Evolutionary conservation across 2,888 invertebrate species (phyloP).

Genomic region (Eupithecia abbreviata): DNA sequence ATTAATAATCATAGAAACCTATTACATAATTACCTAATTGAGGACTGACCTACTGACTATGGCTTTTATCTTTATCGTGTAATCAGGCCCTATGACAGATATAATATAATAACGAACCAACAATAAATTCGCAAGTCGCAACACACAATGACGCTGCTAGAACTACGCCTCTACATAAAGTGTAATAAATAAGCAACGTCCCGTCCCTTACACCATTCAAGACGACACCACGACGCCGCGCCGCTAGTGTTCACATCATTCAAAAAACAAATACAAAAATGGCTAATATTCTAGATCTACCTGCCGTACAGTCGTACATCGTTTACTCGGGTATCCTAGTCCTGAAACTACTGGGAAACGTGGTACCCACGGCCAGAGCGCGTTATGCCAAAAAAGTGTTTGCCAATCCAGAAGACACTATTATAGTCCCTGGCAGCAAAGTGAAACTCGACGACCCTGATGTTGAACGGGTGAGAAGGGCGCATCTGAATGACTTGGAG

Average conservation of each 20-base stretch:
- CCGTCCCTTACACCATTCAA: background rate
- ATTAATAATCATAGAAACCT: too few species aligned
- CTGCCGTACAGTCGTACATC: slow-evolving; percentile 33
- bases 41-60: too few species aligned
- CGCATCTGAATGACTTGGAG: slow-evolving; percentile 88
- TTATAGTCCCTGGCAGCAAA: slow-evolving; percentile 47
- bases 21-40: too few species aligned
- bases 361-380: slow-evolving; percentile 18
- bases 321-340: slow-evolving; percentile 28
- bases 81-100: too few species aligned
- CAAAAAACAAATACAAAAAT: background rate
- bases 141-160: too few species aligned
- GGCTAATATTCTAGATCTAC: slow-evolving; percentile 17
- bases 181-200: too few species aligned
- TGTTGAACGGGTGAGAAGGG: slow-evolving; percentile 76
- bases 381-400: slow-evolving; percentile 54
- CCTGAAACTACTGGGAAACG: slow-evolving; percentile 32
- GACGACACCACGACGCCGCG: background rate
- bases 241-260: background rate
- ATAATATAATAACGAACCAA: too few species aligned
- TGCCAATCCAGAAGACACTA: slow-evolving; percentile 67
- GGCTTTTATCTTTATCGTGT: too few species aligned
- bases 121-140: too few species aligned
- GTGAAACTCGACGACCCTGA: slow-evolving; percentile 68
- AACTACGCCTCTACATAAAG: too few species aligned